These are phyloP conservation scores for Pocillopora grandis DNA, from an alignment of 92 coral and sea anemone genomes.

Conservation along the genomic window DNA sequence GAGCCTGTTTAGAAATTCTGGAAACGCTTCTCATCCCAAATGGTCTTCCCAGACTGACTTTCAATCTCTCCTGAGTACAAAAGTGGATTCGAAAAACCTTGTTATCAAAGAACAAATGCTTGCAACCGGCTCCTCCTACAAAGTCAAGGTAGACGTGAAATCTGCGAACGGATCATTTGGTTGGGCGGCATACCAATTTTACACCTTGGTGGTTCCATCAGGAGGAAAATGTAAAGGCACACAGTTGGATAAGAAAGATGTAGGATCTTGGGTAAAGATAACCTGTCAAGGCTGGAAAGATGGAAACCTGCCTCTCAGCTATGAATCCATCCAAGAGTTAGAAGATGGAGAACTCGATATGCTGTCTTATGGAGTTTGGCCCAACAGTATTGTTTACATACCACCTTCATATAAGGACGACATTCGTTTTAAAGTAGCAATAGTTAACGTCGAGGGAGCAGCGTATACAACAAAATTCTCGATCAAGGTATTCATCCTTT, in stretches of 20 bases:
- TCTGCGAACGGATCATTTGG: conserved; percentile 1
- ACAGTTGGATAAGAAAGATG: neutral
- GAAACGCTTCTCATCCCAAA: neutral
- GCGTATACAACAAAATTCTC: neutral
- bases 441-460: neutral
- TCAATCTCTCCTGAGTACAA: neutral
- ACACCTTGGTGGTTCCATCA: conserved; percentile 10
- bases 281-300: conserved; percentile 28
- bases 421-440: neutral
- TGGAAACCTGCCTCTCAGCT: neutral
- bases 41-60: neutral
- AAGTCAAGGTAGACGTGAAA: conserved; percentile 1
- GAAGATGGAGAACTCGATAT: conserved; percentile 9
- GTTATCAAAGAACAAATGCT: neutral
- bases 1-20: neutral
- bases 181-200: conserved; percentile 8
- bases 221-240: conserved; percentile 1
- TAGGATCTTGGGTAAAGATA: neutral
- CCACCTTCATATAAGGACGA: neutral
- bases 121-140: neutral
- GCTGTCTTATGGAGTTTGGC: conserved; percentile 8
- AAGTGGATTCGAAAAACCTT: conserved; percentile 15
- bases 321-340: conserved; percentile 1
- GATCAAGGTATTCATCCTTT: neutral
- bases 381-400: neutral